Base-by-base conservation (phyloP, 2,888 invertebrate genomes). In the Adineta ricciae region DNA sequence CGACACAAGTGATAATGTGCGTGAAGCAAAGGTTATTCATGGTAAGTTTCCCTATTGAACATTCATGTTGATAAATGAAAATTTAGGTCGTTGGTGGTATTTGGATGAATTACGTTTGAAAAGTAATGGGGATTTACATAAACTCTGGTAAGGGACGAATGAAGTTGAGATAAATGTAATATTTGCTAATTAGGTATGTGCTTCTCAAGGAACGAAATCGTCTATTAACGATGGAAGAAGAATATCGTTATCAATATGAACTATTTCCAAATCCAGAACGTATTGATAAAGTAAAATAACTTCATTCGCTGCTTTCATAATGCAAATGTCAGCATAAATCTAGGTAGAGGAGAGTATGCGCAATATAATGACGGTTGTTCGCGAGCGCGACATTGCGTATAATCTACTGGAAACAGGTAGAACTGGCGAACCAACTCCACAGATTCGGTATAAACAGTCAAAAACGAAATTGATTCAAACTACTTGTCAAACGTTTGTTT, bases 121-220 rank as follows among this genome's bases (percentile, higher is more conserved):
- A 91, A 96, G 96, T 83, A 98, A 97, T 90, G 92, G 93, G 84
- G 99, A 99, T 91, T 92, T 99, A 86, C 99, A 99, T 90, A 97
- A 98, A 91, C 91, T 99, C 86, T 99, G 94, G 94, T 73, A 73
- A 38, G n/a, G 24, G 38, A 46, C 11, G 46, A 46, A 46, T 46
- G 11, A 11, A 46, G 5, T 8, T 46, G 11, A 46, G 5, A 46
- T 5, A 46, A 11, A 46, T 46, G 11, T 46, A 46, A 8, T 11
- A 11, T 46, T 46, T 46, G 46, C 11, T 36, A 11, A 36, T 73
- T 73, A 73, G 73, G 38, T 94, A 92, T 91, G 92, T 95, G 27
- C 91, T 99, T 86, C 91, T 97, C 84, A 99, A 98, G 91, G 99
- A 99, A 91, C 93, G 94, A 85, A 99, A 99, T 90, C 97, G 98